Percentiles rank a stretch among this genome's conserved stretches.
Evolutionary conservation across 2,797 vertebrate species (phyloP).

Genomic region (Masticophis lateralis): DNA sequence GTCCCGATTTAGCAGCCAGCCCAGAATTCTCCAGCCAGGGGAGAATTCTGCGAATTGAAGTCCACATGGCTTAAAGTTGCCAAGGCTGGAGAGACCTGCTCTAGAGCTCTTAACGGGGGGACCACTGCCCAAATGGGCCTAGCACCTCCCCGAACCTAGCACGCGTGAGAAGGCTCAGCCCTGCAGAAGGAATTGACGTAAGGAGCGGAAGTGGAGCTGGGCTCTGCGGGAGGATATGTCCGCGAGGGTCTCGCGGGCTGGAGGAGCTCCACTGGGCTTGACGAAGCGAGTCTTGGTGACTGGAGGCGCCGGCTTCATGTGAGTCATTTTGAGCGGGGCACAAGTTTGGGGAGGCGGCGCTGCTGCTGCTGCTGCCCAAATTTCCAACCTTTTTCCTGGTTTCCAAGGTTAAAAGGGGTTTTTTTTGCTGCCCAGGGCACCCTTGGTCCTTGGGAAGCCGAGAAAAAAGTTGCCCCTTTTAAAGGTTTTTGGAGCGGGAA

Average conservation of each 20-base stretch:
- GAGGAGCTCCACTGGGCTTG: neutral
- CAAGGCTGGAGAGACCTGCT: no score
- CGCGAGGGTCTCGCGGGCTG: neutral
- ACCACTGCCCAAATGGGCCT: no score
- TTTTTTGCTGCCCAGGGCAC: neutral
- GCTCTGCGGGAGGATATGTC: slow-evolving; percentile 35
- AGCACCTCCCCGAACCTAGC: no score
- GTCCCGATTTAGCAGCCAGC: no score
- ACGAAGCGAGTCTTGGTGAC: slow-evolving; percentile 86
- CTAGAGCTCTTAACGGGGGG: neutral
- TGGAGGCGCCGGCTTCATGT: slow-evolving; percentile 95
- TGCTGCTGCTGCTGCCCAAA: neutral
- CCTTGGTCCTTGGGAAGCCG: neutral
- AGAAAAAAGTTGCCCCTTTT: neutral
- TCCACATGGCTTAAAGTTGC: no score
- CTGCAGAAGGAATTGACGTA: neutral
- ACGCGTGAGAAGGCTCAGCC: fast-evolving
- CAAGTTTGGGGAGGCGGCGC: neutral
- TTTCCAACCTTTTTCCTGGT: neutral
- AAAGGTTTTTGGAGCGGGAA: neutral
- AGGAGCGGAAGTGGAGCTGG: neutral
- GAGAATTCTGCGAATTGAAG: no score
- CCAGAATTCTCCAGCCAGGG: no score
- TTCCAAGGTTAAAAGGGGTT: neutral
- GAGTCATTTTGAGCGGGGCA: slow-evolving; percentile 51